phyloP scores from a whole-genome alignment of 2,797 vertebrate species.

The Carapus acus region DNA sequence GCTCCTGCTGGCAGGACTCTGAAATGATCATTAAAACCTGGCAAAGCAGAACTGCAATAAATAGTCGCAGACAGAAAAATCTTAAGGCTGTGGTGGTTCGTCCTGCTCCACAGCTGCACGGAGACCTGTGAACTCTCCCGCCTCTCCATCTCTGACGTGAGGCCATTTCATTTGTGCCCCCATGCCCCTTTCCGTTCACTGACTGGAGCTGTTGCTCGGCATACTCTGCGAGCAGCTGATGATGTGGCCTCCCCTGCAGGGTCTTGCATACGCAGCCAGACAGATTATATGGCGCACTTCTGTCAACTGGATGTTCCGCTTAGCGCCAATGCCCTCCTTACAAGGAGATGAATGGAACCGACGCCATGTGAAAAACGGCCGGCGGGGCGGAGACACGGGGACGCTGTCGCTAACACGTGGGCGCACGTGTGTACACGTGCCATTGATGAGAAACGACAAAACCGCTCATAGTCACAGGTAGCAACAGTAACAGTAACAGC shows the following conservation, averaged over 20 bases:
- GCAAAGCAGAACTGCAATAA: too few species aligned
- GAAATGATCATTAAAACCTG: too few species aligned
- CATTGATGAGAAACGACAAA: constrained; percentile 4
- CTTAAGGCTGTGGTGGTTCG: too few species aligned
- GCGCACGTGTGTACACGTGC: neutral
- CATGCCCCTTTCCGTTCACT: too few species aligned
- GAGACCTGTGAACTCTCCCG: too few species aligned
- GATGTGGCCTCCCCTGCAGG: neutral
- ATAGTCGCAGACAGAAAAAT: too few species aligned
- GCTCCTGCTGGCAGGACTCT: too few species aligned
- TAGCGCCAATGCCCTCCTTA: constrained; percentile 17
- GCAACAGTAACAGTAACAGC: constrained; percentile 8
- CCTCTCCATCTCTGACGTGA: too few species aligned
- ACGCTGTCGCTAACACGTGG: too few species aligned
- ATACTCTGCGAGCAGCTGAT: neutral
- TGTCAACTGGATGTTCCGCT: constrained; percentile 31
- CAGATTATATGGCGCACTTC: constrained; percentile 28
- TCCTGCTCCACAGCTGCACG: too few species aligned
- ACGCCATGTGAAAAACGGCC: neutral
- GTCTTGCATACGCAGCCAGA: constrained; percentile 13
- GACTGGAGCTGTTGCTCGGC: neutral
- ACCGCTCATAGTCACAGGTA: constrained; percentile 3
- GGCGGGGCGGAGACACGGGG: constrained; percentile 5
- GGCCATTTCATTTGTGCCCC: too few species aligned
- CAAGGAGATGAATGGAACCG: constrained; percentile 13